Conservation (phyloP, 1,140 invertebrate genomes). For the Drosophila sechellia region DNA sequence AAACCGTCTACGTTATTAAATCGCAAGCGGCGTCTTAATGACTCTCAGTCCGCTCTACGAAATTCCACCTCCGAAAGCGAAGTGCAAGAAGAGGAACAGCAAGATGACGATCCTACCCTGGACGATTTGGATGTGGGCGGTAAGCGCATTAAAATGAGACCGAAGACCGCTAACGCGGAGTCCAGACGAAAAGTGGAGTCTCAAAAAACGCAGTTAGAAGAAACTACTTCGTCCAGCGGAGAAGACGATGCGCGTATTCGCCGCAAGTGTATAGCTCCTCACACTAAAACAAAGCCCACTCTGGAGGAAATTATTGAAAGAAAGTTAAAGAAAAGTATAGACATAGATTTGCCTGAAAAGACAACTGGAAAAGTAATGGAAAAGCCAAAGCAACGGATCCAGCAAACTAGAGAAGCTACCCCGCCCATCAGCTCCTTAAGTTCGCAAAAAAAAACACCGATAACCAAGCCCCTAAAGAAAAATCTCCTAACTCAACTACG, state of each 20-base stretch:
- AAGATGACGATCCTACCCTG: constrained; percentile 82
- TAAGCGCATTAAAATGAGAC: constrained; percentile 86
- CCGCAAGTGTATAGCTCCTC: constrained; percentile 55
- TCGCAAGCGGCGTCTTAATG: constrained; percentile 64
- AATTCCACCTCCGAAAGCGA: constrained; percentile 77
- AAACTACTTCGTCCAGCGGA: constrained; percentile 85
- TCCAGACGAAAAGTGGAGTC: constrained; percentile 86
- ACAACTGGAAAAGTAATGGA: not conserved
- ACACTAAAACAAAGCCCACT: constrained; percentile 61
- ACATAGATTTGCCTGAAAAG: not conserved
- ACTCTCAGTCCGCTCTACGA: constrained; percentile 43
- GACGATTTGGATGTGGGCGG: constrained; percentile 85
- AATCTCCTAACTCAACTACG: constrained; percentile 73
- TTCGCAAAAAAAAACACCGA: constrained; percentile 63
- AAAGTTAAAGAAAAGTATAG: constrained; percentile 69
- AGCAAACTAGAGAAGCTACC: constrained; percentile 9
- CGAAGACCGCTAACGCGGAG: constrained; percentile 85
- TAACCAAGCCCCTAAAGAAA: constrained; percentile 79
- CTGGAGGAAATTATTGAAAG: constrained; percentile 79
- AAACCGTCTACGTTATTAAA: constrained; percentile 29
- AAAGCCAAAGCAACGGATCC: not conserved
- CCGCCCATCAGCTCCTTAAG: constrained; percentile 40
- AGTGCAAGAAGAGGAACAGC: constrained; percentile 59
- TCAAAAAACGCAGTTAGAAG: constrained; percentile 85
- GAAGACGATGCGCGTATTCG: constrained; percentile 83